Evolutionary conservation across 2,113 vertebrate species (phyloP), one percentile per base, ranked within the genome.

Genomic region (Leptodactylus fuscus): DNA sequence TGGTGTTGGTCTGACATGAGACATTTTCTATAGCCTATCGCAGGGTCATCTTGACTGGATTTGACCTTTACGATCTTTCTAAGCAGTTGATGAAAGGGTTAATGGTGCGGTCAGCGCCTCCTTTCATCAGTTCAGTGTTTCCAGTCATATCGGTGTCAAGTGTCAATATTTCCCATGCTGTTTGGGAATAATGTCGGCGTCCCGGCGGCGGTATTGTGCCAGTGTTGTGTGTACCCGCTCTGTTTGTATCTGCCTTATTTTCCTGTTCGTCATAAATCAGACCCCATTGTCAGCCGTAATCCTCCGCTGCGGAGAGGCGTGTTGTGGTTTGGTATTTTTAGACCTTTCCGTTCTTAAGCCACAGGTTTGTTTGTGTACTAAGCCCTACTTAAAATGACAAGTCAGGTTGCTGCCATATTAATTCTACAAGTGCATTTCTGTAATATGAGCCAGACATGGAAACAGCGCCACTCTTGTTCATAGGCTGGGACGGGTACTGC

Each of bases 231-330:
- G 75, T 55, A 34, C 75, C 48, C 20, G 49, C 3, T 11, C 51
- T 79, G 22, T 79, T 79, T 79, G 51, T 41, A 13, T 78, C 41
- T 29, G 44, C 5, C 15, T 49, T 49, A 18, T 49, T 24, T 32
- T 76, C 73, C 27, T 51, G n/a, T n/a, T 20, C 10, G 73, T 76
- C 34, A 38, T 20, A 20, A 22, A 69, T 69, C 73, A 76, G 73
- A 48, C 44, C 13, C n/a, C 24, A 76, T 76, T 76, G 73, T 76
- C 44, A 7, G 27, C 1, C 7, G 12, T 51, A 49, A 76, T 76
- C 73, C 27, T 0, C 34, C 53, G 41, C 51, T 58, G 20, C 11
- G 74, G 18, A 29, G 18, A 77, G 74, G 48, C 32, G 74, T 22
- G 7, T 34, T 48, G 49, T 12, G 29, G 51, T 58, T 60, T 55